These are phyloP conservation scores for Belonocnema kinseyi DNA, from an alignment of 1,140 invertebrate species.

Conservation along the genomic window DNA sequence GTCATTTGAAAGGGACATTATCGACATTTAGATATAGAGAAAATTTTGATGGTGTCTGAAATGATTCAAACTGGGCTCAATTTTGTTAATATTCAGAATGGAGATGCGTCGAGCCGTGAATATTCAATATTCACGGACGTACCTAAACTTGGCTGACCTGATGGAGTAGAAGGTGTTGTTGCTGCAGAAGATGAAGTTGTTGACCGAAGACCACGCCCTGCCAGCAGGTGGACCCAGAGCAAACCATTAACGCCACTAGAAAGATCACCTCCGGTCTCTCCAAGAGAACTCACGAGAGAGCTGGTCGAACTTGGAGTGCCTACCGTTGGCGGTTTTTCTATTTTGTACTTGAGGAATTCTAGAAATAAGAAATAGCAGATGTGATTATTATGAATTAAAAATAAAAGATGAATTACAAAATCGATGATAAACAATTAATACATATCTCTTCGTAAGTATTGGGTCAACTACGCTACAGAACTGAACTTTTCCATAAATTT, in stretches of 20 bases:
- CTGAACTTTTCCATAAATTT: too few relatives aligned
- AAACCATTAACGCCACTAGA: slow-evolving; percentile 89
- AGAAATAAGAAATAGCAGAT: slow-evolving; percentile 47
- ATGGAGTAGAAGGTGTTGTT: slow-evolving; percentile 81
- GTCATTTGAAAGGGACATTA: too few relatives aligned
- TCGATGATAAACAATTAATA: too few relatives aligned
- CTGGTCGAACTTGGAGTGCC: slow-evolving; percentile 75
- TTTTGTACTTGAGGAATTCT: slow-evolving; percentile 95
- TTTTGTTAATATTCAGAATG: neutral
- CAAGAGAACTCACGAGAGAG: slow-evolving; percentile 71
- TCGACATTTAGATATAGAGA: too few relatives aligned
- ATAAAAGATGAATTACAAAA: neutral
- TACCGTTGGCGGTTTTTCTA: slow-evolving; percentile 84
- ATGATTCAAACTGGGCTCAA: neutral
- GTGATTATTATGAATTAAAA: neutral
- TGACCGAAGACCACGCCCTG: slow-evolving; percentile 90
- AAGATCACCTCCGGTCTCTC: slow-evolving; percentile 70
- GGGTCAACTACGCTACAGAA: too few relatives aligned
- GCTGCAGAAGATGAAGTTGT: slow-evolving; percentile 82
- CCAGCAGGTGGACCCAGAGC: slow-evolving; percentile 92
- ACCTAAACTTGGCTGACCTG: slow-evolving; percentile 74
- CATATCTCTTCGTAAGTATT: too few relatives aligned
- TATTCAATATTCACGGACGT: slow-evolving; percentile 34
- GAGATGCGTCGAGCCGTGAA: slow-evolving; percentile 21
- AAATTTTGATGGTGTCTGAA: too few relatives aligned